Evolutionary conservation across 2,888 invertebrate genomes (phyloP).

Genomic region (Lottia scabra): DNA sequence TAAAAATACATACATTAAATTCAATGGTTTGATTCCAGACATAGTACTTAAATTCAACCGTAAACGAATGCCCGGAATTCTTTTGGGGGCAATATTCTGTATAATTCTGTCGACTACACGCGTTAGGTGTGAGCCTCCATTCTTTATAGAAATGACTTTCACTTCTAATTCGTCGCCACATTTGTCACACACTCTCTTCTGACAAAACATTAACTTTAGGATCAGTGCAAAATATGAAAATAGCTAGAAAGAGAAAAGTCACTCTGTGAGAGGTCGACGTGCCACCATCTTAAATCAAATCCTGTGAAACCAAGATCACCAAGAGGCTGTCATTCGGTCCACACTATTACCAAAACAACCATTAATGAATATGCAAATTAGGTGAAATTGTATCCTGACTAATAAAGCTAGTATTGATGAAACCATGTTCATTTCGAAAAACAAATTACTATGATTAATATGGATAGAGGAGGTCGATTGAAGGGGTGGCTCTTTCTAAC

Average conservation of each 20-base stretch:
- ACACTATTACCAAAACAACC: not conserved
- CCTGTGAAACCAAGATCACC: not conserved
- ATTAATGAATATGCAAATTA: constrained; percentile 3
- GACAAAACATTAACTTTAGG: not conserved
- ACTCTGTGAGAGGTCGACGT: not conserved
- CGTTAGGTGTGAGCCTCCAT: not conserved
- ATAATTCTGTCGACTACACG: not conserved
- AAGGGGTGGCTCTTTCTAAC: not conserved
- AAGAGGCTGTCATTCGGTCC: not conserved
- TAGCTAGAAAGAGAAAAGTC: not conserved
- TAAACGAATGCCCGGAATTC: not conserved
- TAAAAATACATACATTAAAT: no score
- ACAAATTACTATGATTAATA: constrained; percentile 4
- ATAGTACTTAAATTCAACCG: no score
- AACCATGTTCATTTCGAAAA: constrained; percentile 2
- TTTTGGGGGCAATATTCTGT: not conserved
- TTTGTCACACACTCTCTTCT: not conserved
- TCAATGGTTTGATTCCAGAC: no score
- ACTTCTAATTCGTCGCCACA: not conserved
- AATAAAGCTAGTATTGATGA: not conserved
- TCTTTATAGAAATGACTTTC: not conserved
- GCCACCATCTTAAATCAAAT: constrained; percentile 3
- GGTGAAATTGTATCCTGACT: not conserved
- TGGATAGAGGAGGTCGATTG: not conserved
- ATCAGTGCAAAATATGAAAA: not conserved